These are phyloP conservation scores for Nesogale talazaci DNA, from an alignment of 2,113 vertebrate genomes.

Conservation along the genomic window DNA sequence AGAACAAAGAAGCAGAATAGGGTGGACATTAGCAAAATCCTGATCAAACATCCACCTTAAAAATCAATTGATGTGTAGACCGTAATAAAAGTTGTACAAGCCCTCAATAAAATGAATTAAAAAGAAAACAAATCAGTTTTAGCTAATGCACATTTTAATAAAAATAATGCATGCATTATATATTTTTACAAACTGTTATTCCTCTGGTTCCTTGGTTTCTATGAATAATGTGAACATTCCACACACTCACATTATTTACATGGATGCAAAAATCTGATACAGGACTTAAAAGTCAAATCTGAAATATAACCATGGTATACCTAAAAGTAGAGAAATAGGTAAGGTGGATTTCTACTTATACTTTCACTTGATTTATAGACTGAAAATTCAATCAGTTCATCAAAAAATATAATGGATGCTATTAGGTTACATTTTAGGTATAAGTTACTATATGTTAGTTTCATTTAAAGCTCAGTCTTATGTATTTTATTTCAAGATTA, in stretches of 20 bases:
- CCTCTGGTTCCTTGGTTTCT: background rate
- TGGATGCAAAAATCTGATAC: background rate
- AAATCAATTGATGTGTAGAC: too few relatives aligned
- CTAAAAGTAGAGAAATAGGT: constrained; percentile 25
- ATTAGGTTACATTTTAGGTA: background rate
- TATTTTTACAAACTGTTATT: background rate
- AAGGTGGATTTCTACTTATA: background rate
- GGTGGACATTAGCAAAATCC: background rate
- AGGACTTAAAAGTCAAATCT: constrained; percentile 43
- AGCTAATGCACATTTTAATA: background rate
- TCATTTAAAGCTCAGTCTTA: background rate
- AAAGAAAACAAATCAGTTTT: too few relatives aligned
- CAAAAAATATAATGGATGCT: constrained; percentile 40
- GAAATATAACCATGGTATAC: constrained; percentile 28
- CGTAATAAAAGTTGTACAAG: too few relatives aligned
- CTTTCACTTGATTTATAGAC: constrained; percentile 35
- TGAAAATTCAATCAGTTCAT: constrained; percentile 39
- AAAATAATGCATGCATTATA: background rate
- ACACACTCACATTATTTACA: background rate
- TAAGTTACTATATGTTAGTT: background rate
- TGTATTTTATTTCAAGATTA: background rate
- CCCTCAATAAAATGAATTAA: too few relatives aligned
- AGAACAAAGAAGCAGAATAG: constrained; percentile 58
- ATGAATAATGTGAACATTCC: background rate
- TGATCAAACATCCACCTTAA: constrained; percentile 48